A percentile compares a stretch with the other conserved stretches of the same genome.
phyloP scores from a whole-genome alignment of 2,888 invertebrate species.

The Orchestes rusci region DNA sequence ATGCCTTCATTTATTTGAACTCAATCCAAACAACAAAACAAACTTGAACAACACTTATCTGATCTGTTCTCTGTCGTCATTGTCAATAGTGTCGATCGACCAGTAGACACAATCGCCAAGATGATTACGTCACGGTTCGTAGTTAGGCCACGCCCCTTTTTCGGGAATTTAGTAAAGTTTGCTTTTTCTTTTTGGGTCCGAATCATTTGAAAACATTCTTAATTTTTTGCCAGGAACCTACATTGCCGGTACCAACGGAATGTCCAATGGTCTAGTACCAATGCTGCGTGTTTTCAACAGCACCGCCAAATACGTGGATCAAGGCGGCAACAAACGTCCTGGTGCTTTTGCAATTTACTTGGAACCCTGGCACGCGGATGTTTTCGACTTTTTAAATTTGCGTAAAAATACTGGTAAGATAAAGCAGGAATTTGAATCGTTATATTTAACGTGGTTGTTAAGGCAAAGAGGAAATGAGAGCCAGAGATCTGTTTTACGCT shows the following conservation, averaged over 20 bases:
- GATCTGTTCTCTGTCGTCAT: too few species aligned
- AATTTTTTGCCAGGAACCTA: constrained; percentile 78
- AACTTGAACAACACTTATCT: too few species aligned
- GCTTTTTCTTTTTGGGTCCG: too few species aligned
- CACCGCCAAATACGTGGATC: constrained; percentile 93
- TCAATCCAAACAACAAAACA: too few species aligned
- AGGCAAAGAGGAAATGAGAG: constrained; percentile 86
- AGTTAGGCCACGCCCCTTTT: too few species aligned
- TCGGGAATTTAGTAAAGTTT: too few species aligned
- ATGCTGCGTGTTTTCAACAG: constrained; percentile 94
- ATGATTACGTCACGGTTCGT: too few species aligned
- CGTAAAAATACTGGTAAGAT: constrained; percentile 77
- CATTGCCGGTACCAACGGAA: constrained; percentile 91
- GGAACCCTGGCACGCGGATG: constrained; percentile 98
- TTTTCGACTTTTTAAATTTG: constrained; percentile 90
- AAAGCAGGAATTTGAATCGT: too few species aligned
- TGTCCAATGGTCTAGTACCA: constrained; percentile 92
- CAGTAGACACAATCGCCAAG: too few species aligned
- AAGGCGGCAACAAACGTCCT: constrained; percentile 95
- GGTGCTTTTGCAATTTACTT: constrained; percentile 97
- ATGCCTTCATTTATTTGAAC: too few species aligned
- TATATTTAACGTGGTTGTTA: neutral
- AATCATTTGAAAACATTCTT: too few species aligned
- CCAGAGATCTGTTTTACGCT: constrained; percentile 93
- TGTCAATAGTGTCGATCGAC: too few species aligned